Conservation (phyloP, 2,888 invertebrate species). For the Heliothis peltigera region DNA sequence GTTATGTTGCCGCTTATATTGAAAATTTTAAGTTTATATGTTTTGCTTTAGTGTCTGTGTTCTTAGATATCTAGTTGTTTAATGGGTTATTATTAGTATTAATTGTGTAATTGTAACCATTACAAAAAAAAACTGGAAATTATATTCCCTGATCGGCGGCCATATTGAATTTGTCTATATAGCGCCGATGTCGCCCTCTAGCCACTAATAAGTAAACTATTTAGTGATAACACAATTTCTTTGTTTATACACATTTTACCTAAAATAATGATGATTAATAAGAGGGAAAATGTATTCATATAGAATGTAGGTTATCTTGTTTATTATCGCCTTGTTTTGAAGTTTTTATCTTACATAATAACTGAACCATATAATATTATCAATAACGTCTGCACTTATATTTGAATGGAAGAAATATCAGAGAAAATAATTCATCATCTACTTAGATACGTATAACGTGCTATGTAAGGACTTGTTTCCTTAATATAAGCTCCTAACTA, state of each 20-base stretch:
- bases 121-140: background rate
- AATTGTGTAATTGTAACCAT: slow-evolving; percentile 2
- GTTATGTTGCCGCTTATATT: slow-evolving; percentile 24
- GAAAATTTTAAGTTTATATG: background rate
- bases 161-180: slow-evolving; percentile 77
- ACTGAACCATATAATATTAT: slow-evolving; percentile 14
- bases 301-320: slow-evolving; percentile 64
- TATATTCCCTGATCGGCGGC: slow-evolving; percentile 63
- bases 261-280: slow-evolving; percentile 21
- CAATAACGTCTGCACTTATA: slow-evolving; percentile 25
- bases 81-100: background rate
- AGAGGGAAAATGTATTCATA: slow-evolving; percentile 35
- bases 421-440: background rate
- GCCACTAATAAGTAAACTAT: slow-evolving; percentile 40
- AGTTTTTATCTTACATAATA: slow-evolving; percentile 51
- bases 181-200: slow-evolving; percentile 72
- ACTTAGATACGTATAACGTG: background rate
- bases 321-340: slow-evolving; percentile 59
- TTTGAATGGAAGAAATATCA: background rate
- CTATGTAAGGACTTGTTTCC: background rate
- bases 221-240: slow-evolving; percentile 34
- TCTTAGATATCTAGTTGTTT: slow-evolving; percentile 10
- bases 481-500: too few relatives aligned
- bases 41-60: slow-evolving; percentile 27
- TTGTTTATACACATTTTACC: slow-evolving; percentile 32